Evolutionary conservation across 2,888 invertebrate genomes (phyloP).

Genomic region (Agonopterix heracliana): DNA sequence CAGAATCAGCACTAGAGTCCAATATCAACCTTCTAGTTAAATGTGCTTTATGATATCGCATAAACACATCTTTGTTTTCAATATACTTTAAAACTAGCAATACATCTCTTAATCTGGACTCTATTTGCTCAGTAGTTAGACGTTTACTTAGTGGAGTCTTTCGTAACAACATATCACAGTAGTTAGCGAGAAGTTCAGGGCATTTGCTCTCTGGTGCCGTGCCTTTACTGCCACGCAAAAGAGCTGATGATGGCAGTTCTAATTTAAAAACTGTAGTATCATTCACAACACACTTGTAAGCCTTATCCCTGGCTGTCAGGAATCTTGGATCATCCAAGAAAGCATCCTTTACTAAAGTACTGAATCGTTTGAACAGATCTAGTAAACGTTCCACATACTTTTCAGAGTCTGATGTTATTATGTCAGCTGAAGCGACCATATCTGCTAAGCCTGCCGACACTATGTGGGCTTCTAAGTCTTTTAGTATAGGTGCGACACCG

Average conservation of each 20-base stretch:
- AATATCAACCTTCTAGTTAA: conserved; percentile 95
- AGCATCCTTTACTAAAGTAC: conserved; percentile 93
- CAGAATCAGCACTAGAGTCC: conserved; percentile 98
- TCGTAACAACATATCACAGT: conserved; percentile 98
- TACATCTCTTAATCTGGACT: conserved; percentile 93
- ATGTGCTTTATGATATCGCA: conserved; percentile 99
- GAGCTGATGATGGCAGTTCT: conserved; percentile 79
- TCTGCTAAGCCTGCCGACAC: conserved; percentile 95
- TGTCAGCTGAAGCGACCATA: conserved; percentile 96
- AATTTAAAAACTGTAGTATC: conserved; percentile 94
- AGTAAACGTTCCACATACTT: conserved; percentile 97
- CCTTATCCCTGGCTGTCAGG: conserved; percentile 97
- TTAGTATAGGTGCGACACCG: conserved; percentile 94
- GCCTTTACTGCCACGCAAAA: conserved; percentile 78
- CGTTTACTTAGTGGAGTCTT: conserved; percentile 97
- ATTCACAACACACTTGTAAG: conserved; percentile 98
- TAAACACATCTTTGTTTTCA: conserved; percentile 99
- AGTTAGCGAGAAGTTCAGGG: conserved; percentile 98
- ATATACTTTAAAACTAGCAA: conserved; percentile 98
- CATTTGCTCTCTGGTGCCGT: conserved; percentile 97
- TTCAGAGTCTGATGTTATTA: conserved; percentile 97
- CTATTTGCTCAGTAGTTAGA: conserved; percentile 97
- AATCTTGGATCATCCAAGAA: conserved; percentile 98
- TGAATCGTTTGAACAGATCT: conserved; percentile 94
- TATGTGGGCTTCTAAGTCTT: conserved; percentile 95